These are phyloP conservation scores for Nesoenas mayeri DNA, from an alignment of 2,113 vertebrate genomes.

Conservation along the genomic window DNA sequence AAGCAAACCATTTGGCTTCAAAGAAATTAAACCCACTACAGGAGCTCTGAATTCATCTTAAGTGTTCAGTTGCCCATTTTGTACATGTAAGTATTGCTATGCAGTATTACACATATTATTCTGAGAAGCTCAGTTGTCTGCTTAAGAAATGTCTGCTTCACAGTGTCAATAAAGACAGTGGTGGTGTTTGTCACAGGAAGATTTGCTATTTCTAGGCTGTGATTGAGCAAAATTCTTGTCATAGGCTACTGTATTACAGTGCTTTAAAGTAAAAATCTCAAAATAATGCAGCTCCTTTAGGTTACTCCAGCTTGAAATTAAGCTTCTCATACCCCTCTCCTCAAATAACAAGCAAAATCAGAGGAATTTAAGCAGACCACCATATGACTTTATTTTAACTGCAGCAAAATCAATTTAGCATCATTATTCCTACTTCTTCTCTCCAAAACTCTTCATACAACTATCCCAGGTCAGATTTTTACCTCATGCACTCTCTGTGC, in stretches of 20 bases:
- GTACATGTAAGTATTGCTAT: neutral
- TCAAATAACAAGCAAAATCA: neutral
- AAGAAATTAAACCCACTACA: neutral
- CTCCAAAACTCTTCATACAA: neutral
- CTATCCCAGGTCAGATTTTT: neutral
- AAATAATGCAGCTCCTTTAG: neutral
- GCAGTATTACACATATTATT: neutral
- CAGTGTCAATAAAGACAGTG: neutral
- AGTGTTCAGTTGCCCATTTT: neutral
- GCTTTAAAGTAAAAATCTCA: neutral
- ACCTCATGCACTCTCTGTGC: neutral
- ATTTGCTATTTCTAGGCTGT: neutral
- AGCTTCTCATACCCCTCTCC: neutral
- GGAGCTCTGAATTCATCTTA: neutral
- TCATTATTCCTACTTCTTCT: neutral
- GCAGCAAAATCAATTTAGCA: neutral
- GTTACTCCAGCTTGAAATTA: neutral
- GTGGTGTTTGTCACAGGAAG: neutral
- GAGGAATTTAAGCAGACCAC: neutral
- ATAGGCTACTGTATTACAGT: neutral
- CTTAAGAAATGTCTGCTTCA: neutral
- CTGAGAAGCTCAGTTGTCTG: neutral
- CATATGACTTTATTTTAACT: neutral
- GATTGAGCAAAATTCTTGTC: neutral
- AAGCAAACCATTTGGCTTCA: neutral